Conservation (phyloP, 92 coral and sea anemone genomes). For the Umimayanthus kanabou region DNA sequence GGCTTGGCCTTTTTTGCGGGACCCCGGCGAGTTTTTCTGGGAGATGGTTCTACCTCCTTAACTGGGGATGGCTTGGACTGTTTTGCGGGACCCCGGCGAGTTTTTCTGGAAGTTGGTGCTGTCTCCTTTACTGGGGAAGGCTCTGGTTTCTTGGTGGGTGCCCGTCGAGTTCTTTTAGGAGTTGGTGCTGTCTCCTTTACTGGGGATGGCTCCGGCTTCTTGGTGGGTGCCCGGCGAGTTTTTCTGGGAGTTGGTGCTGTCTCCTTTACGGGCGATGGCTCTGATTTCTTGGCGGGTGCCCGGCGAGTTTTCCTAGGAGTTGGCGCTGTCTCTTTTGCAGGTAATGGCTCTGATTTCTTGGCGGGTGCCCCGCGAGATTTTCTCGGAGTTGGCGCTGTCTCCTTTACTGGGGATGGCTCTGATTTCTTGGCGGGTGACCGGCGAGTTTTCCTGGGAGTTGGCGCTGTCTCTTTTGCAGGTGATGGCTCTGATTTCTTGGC, state of each 20-base stretch:
- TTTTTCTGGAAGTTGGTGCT: neutral
- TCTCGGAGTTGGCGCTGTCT: neutral
- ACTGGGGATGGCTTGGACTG: neutral
- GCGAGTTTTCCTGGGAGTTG: slow-evolving; percentile 18
- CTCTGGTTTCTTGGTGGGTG: neutral
- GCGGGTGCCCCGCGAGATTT: neutral
- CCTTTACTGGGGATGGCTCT: neutral
- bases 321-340: neutral
- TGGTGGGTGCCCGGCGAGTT: no score
- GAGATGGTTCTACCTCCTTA: neutral
- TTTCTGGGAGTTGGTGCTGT: no score
- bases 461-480: neutral
- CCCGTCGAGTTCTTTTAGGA: slow-evolving; percentile 20
- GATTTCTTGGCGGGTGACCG: neutral
- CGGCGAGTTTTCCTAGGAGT: neutral
- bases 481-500: neutral
- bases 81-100: slow-evolving; percentile 25
- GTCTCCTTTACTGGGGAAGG: neutral
- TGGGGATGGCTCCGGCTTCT: no score
- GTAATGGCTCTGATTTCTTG: slow-evolving; percentile 1
- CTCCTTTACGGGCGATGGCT: neutral
- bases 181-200: neutral
- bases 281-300: neutral
- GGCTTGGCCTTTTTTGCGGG: neutral
- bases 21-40: slow-evolving; percentile 19